Evolutionary conservation across 2,797 vertebrate species (phyloP).

Genomic region (Hylomyscus alleni): DNA sequence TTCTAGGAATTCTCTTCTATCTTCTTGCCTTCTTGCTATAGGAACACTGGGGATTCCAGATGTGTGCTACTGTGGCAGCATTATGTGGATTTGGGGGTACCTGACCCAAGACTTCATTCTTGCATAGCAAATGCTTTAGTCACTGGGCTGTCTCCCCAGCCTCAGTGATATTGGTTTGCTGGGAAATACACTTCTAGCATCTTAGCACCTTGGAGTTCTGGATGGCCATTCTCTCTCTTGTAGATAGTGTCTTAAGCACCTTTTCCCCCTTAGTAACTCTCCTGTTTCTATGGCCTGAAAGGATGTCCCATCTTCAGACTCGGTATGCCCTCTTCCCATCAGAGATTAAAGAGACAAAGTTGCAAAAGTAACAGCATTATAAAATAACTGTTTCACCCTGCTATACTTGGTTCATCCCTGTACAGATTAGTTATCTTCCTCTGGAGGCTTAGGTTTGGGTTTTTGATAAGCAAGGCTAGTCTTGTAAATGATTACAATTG

Average conservation of each 20-base stretch:
- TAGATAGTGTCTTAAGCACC: neutral
- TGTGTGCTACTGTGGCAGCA: neutral
- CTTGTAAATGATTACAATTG: neutral
- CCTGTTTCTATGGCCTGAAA: neutral
- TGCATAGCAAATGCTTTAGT: neutral
- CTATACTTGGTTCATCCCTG: neutral
- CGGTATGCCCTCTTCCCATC: too few relatives aligned
- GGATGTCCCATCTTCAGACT: neutral
- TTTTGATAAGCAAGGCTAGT: neutral
- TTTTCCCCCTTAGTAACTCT: neutral
- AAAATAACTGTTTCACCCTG: neutral
- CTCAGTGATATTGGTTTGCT: neutral
- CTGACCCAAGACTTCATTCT: neutral
- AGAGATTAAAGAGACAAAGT: neutral
- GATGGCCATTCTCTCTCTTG: neutral
- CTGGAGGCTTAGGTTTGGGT: neutral
- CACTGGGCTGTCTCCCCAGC: neutral
- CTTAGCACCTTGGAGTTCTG: neutral
- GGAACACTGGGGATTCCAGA: neutral
- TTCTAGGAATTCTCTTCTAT: neutral
- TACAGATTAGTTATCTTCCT: neutral
- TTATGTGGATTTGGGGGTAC: too few relatives aligned
- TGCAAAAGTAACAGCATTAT: neutral
- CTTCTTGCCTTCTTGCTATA: neutral
- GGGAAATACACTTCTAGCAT: neutral